These are phyloP conservation scores for Rhizomys pruinosus DNA, from an alignment of 2,113 vertebrate species.

Conservation along the genomic window DNA sequence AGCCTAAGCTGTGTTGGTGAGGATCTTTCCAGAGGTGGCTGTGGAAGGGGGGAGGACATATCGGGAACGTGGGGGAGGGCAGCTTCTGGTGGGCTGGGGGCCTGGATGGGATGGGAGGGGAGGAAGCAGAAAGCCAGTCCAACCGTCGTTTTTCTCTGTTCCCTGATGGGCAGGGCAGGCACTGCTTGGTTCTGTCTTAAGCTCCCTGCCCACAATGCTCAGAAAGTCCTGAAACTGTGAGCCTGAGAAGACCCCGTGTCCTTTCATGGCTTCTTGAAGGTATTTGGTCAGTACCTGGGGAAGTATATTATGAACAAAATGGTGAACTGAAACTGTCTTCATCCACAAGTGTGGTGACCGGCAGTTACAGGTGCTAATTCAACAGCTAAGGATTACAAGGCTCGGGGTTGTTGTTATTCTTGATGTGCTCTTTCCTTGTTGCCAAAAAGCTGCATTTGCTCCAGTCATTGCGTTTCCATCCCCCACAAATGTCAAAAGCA, in stretches of 20 bases:
- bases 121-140: not conserved
- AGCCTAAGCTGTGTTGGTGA: not conserved
- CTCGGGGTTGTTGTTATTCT: not conserved
- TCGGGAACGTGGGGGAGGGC: too few relatives aligned
- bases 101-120: too few relatives aligned
- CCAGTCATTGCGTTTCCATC: not conserved
- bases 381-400: not conserved
- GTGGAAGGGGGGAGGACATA: not conserved
- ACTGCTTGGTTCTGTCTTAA: not conserved
- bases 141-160: not conserved
- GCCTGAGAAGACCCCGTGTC: not conserved
- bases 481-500: not conserved
- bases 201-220: not conserved
- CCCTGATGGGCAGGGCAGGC: too few relatives aligned
- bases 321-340: not conserved
- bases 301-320: not conserved
- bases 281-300: not conserved
- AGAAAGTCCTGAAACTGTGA: too few relatives aligned
- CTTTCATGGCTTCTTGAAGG: too few relatives aligned
- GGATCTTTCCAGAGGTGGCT: not conserved
- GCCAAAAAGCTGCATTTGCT: not conserved
- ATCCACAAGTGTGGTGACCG: too few relatives aligned
- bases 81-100: not conserved
- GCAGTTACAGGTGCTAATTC: not conserved
- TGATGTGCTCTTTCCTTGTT: not conserved